Evolutionary conservation across 2,113 vertebrate genomes (phyloP).

Genomic region (Pygoscelis adeliae): DNA sequence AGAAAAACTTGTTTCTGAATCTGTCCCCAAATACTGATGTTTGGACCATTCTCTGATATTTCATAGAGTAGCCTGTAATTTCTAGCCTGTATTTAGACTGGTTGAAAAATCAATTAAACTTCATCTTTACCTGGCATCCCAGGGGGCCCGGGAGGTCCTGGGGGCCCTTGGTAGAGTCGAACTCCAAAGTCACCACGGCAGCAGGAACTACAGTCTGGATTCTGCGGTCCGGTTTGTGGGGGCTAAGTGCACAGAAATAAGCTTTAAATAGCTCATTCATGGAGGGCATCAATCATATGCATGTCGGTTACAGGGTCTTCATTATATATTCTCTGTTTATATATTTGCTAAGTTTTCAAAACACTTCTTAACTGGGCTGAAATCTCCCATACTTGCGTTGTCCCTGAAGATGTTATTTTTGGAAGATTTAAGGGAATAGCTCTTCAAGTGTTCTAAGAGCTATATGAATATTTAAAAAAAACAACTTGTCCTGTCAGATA

Average conservation of each 20-base stretch:
- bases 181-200: slow-evolving; percentile 81
- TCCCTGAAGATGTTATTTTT: not conserved
- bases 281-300: not conserved
- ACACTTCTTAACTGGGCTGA: not conserved
- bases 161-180: slow-evolving; percentile 78
- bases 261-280: slow-evolving; percentile 28
- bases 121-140: slow-evolving; percentile 81
- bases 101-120: not conserved
- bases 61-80: not conserved
- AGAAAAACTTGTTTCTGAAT: not conserved
- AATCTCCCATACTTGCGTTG: not conserved
- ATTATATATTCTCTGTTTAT: slow-evolving; percentile 19
- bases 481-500: not conserved
- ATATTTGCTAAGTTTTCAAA: not conserved
- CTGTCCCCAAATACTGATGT: not conserved
- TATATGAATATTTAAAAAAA: not conserved
- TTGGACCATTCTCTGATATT: not conserved
- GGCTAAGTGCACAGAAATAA: slow-evolving; percentile 63
- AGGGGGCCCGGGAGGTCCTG: slow-evolving; percentile 79
- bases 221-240: slow-evolving; percentile 68
- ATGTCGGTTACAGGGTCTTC: not conserved
- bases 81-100: not conserved
- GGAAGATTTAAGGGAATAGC: not conserved
- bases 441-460: not conserved
- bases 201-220: slow-evolving; percentile 79